Evolutionary conservation across 2,113 vertebrate genomes (phyloP).

Genomic region (Aspiorhynchus laticeps): DNA sequence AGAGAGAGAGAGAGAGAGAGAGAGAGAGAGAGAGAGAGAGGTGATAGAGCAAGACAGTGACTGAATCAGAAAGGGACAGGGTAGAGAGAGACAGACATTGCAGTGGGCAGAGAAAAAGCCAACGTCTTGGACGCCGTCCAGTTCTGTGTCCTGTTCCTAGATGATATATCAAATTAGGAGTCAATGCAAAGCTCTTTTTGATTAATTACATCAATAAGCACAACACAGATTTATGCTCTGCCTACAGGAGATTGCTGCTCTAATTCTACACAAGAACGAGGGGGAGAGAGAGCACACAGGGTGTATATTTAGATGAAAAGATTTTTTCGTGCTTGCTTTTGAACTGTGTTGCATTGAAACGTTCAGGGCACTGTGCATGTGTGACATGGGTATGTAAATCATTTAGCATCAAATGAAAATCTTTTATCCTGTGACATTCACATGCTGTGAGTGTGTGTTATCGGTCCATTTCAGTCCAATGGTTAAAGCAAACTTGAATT

Average conservation of each 20-base stretch:
- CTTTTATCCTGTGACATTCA: slow-evolving; percentile 1
- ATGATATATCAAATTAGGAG: slow-evolving; percentile 55
- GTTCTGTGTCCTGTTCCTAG: slow-evolving; percentile 49
- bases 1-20: neutral
- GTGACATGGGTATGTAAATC: slow-evolving; percentile 5
- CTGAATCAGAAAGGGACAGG: slow-evolving; percentile 31
- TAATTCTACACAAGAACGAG: slow-evolving; percentile 35
- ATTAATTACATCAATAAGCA: slow-evolving; percentile 54
- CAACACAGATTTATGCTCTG: slow-evolving; percentile 47
- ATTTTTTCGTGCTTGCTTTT: slow-evolving; percentile 32
- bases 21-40: slow-evolving; percentile 10
- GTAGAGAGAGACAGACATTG: slow-evolving; percentile 9
- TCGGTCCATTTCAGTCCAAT: neutral
- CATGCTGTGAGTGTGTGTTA: neutral
- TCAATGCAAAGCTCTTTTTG: slow-evolving; percentile 53
- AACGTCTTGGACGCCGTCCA: slow-evolving; percentile 42
- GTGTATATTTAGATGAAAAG: slow-evolving; percentile 44
- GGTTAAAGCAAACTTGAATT: neutral
- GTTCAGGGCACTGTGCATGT: slow-evolving; percentile 13
- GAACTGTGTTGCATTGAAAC: slow-evolving; percentile 26
- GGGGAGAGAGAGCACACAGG: slow-evolving; percentile 6
- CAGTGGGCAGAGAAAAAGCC: slow-evolving; percentile 29
- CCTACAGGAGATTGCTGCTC: slow-evolving; percentile 52
- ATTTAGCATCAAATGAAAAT: slow-evolving; percentile 3
- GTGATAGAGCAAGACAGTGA: slow-evolving; percentile 22